These are phyloP conservation scores for Urocyon cinereoargenteus DNA, from an alignment of 2,797 vertebrate species.

Conservation along the genomic window DNA sequence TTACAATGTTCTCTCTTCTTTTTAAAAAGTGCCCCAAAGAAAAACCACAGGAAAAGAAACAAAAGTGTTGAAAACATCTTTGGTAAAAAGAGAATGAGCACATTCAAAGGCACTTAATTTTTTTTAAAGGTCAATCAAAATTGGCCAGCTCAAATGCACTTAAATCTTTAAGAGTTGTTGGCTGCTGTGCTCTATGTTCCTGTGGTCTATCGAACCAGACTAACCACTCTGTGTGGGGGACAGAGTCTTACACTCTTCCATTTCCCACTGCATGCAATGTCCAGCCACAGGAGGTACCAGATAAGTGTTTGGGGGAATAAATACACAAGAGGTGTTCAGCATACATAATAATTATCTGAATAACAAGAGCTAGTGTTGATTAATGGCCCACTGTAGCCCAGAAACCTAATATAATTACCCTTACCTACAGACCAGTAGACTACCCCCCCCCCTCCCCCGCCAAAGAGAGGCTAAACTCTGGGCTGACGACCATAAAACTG, in stretches of 20 bases:
- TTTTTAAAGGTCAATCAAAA: not conserved
- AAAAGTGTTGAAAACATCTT: not conserved
- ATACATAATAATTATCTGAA: not conserved
- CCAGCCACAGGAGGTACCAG: not conserved
- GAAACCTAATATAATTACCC: not conserved
- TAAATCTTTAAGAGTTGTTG: not conserved
- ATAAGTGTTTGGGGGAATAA: not conserved
- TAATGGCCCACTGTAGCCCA: not conserved
- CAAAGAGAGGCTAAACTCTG: not conserved
- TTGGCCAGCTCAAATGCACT: not conserved
- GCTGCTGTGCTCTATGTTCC: not conserved
- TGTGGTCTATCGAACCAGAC: not conserved
- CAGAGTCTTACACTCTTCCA: not conserved
- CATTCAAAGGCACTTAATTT: not conserved
- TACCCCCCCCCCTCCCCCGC: too few species aligned
- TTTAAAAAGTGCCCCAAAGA: not conserved
- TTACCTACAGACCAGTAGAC: not conserved
- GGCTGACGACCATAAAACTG: not conserved
- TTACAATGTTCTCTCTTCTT: not conserved
- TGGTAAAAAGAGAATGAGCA: not conserved
- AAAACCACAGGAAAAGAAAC: not conserved
- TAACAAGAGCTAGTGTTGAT: not conserved
- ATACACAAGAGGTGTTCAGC: not conserved
- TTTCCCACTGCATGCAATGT: not conserved
- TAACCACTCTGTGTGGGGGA: not conserved